Base-by-base conservation (phyloP, 2,888 invertebrate species). In the Hoplodrina ambigua region DNA sequence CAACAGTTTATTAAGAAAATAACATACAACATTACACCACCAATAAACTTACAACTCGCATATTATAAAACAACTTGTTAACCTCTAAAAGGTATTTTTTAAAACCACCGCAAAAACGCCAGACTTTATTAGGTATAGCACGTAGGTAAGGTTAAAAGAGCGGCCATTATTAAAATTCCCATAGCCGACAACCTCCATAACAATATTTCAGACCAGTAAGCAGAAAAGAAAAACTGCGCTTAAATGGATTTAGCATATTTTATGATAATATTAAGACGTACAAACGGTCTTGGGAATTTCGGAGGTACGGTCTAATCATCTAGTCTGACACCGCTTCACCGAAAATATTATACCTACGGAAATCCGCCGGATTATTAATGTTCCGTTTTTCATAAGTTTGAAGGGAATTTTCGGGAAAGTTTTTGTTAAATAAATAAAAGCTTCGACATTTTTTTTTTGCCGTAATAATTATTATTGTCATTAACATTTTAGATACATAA, bases 191-290 rank as follows among this genome's bases (percentile, higher is more conserved):
- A 80, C 82, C 61, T 78, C 87, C 88, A 88, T 90, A 92, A 92
- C 90, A 93, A 93, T 92, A 91, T 94, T 91, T 90, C 89, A 77
- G 86, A 81, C 87, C 90, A 90, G 88, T 89, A 89, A 89, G 88
- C 91, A 86, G 88, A 83, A 88, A 82, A 88, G 89, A 91, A 91
- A 93, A 93, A 93, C 89, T 90, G 91, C 86, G 86, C 87, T 89
- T 89, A 91, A 93, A 93, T 90, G 90, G 89, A 91, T 92, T 90
- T 90, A 88, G 91, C 91, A 92, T 92, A 93, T 93, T 93, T 93
- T 84, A 88, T 87, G 87, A 85, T 89, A 89, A 88, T 89, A 87
- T 90, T 88, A 89, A 88, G 88, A 88, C 85, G 83, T 88, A 87
- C 85, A 86, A 90, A 91, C 87, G 89, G 85, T 81, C 85, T 83